Percentiles rank a stretch among this genome's conserved stretches.
phyloP scores from a whole-genome alignment of 1,140 invertebrate species.

The Chrysomallon squamiferum region DNA sequence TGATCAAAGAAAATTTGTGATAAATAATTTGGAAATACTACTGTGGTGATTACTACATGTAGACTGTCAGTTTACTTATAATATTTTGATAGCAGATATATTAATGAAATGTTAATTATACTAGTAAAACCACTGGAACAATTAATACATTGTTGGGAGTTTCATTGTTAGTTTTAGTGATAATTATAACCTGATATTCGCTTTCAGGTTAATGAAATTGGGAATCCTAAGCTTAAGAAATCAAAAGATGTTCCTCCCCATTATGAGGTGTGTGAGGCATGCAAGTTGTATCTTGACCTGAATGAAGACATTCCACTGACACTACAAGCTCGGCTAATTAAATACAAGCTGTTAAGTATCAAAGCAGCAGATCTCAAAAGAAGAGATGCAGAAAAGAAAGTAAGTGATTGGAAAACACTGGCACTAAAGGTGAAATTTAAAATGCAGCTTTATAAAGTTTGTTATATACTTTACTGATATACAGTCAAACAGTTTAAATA shows the following conservation, averaged over 20 bases:
- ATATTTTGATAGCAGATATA: too few species aligned
- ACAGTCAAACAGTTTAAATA: too few species aligned
- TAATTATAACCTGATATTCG: too few species aligned
- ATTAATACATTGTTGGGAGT: too few species aligned
- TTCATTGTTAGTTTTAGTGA: too few species aligned
- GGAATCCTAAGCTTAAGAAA: constrained; percentile 61
- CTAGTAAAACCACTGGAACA: too few species aligned
- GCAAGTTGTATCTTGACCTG: constrained; percentile 54
- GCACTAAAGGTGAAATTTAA: background rate
- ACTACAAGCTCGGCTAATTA: constrained; percentile 57
- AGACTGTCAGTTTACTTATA: too few species aligned
- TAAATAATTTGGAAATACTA: too few species aligned
- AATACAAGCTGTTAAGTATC: constrained; percentile 55
- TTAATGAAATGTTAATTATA: too few species aligned
- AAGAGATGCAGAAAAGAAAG: constrained; percentile 54
- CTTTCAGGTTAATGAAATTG: constrained; percentile 52
- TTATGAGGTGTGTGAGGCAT: constrained; percentile 59
- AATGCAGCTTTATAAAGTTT: background rate
- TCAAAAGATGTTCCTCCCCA: constrained; percentile 51
- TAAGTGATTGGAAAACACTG: too few species aligned
- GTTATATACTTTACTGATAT: background rate
- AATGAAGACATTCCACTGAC: constrained; percentile 55
- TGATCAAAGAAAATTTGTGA: too few species aligned
- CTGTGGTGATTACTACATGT: too few species aligned
- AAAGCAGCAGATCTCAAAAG: constrained; percentile 56